These are phyloP conservation scores for Drosophila leonis DNA, from an alignment of 2,888 invertebrate species.

Conservation along the genomic window DNA sequence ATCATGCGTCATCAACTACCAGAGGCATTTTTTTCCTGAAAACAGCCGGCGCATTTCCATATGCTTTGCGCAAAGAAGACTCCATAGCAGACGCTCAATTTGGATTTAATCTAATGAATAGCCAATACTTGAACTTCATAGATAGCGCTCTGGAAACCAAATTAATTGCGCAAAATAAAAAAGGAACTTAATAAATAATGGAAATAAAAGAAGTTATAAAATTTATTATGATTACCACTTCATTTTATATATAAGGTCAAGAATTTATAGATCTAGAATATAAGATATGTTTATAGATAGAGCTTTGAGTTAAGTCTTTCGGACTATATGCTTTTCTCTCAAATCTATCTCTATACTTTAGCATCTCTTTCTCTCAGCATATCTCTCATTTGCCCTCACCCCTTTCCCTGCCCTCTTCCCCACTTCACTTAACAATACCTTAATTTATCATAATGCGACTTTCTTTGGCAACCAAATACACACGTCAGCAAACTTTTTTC, in stretches of 20 bases:
- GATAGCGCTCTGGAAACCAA: not conserved
- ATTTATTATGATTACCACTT: no score
- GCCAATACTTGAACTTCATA: not conserved
- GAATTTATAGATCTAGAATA: no score
- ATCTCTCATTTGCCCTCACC: not conserved
- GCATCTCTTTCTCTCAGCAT: not conserved
- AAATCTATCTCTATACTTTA: no score
- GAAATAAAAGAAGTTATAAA: no score
- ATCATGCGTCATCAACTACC: conserved; percentile 84
- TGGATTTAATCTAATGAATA: not conserved
- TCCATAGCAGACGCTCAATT: not conserved
- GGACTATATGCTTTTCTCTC: no score
- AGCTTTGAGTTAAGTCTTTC: no score
- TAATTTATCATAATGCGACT: conserved; percentile 49
- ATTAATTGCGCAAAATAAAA: not conserved
- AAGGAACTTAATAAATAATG: no score
- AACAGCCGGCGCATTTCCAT: conserved; percentile 46
- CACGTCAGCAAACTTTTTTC: conserved; percentile 2
- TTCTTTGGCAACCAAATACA: conserved; percentile 59
- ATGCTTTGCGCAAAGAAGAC: conserved; percentile 32
- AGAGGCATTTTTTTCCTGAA: conserved; percentile 86
- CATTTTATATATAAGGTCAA: no score
- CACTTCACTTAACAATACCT: conserved; percentile 26
- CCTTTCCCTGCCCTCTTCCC: not conserved
- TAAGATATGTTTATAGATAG: no score